A percentile compares a stretch with the other conserved stretches of the same genome.
Evolutionary conservation across 2,797 vertebrate genomes (phyloP).

Genomic region (Liasis olivaceus): DNA sequence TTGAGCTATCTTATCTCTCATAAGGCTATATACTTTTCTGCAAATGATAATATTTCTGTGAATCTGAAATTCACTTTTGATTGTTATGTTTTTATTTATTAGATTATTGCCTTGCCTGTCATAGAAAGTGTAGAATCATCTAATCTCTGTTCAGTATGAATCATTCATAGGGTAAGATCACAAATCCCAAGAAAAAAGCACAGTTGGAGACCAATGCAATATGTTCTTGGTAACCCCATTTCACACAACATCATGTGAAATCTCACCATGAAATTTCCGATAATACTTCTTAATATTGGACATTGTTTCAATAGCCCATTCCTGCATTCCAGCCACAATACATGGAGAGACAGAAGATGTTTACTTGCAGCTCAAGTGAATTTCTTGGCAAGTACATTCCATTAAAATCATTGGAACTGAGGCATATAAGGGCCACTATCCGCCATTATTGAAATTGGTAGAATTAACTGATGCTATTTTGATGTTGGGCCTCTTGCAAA

Average conservation of each 20-base stretch:
- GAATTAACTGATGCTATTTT: neutral
- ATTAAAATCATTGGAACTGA: neutral
- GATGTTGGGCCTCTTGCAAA: neutral
- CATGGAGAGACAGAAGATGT: neutral
- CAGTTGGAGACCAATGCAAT: conserved; percentile 14
- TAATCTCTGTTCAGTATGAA: conserved; percentile 13
- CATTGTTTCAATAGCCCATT: neutral
- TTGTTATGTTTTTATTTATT: neutral
- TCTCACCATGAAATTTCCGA: conserved; percentile 15
- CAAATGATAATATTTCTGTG: neutral
- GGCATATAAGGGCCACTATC: neutral
- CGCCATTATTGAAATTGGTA: neutral
- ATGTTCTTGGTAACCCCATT: conserved; percentile 40
- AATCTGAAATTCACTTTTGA: neutral
- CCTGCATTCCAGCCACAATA: neutral
- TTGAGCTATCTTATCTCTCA: neutral
- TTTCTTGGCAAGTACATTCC: neutral
- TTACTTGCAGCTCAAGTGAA: neutral
- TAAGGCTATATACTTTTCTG: neutral
- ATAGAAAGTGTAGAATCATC: neutral
- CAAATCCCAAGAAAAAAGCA: conserved; percentile 4
- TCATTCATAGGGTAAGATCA: neutral
- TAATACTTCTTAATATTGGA: neutral
- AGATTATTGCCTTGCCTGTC: neutral
- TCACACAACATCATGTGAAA: conserved; percentile 5